These are phyloP conservation scores for Spodoptera exigua DNA, from an alignment of 2,888 invertebrate genomes.

Conservation along the genomic window DNA sequence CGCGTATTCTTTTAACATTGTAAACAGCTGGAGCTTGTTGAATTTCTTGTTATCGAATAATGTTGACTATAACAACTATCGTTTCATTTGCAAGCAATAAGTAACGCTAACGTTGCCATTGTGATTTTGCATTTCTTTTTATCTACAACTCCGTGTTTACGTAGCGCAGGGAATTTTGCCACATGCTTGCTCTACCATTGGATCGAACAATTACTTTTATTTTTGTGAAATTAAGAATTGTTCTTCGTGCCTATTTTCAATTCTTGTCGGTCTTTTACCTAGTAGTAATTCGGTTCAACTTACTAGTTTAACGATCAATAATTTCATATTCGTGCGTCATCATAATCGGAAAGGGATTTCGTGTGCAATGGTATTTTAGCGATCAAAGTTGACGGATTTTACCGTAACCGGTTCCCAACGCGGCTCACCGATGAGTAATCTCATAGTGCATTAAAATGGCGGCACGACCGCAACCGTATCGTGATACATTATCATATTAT, in stretches of 20 bases:
- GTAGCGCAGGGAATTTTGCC: conserved; percentile 57
- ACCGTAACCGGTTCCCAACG: conserved; percentile 62
- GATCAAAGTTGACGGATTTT: conserved; percentile 53
- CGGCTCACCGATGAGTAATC: conserved; percentile 61
- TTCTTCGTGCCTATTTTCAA: conserved; percentile 14
- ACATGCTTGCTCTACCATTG: conserved; percentile 58
- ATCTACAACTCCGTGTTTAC: conserved; percentile 48
- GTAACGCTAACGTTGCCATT: conserved; percentile 60
- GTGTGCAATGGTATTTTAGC: conserved; percentile 40
- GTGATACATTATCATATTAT: conserved; percentile 71
- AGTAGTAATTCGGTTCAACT: conserved; percentile 19
- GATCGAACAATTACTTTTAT: conserved; percentile 56
- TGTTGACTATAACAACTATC: conserved; percentile 69
- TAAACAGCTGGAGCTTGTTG: conserved; percentile 70
- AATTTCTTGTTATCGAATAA: conserved; percentile 73
- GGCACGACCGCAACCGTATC: conserved; percentile 60
- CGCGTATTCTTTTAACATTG: conserved; percentile 74
- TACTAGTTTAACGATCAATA: conserved; percentile 13
- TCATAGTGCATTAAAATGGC: conserved; percentile 67
- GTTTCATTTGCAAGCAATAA: conserved; percentile 64
- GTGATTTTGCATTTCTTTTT: conserved; percentile 61
- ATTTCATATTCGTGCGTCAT: conserved; percentile 40
- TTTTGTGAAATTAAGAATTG: conserved; percentile 33
- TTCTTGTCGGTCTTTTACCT: conserved; percentile 9
- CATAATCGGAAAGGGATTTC: conserved; percentile 63